These are phyloP conservation scores for Chiroxiphia lanceolata DNA, from an alignment of 2,797 vertebrate genomes.

Conservation along the genomic window DNA sequence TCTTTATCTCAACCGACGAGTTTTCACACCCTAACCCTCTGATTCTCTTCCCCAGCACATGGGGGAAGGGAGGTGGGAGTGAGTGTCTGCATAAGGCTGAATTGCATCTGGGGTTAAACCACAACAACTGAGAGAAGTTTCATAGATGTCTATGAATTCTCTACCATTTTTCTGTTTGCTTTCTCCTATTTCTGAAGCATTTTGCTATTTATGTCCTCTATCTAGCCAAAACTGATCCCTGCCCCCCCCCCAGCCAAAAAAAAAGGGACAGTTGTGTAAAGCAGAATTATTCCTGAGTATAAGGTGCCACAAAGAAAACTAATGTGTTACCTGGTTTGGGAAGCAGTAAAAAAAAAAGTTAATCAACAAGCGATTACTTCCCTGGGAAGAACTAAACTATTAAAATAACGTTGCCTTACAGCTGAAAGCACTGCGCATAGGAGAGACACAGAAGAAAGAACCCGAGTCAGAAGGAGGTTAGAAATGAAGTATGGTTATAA, in stretches of 20 bases:
- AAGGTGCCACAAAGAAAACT: background rate
- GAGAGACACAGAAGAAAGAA: background rate
- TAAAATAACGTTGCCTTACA: background rate
- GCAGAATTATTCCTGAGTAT: background rate
- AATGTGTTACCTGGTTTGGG: background rate
- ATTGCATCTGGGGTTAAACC: background rate
- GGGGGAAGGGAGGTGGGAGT: background rate
- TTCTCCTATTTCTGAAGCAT: background rate
- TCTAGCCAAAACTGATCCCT: background rate
- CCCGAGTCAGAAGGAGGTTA: background rate
- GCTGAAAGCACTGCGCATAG: background rate
- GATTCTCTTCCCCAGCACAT: background rate
- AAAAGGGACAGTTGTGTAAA: background rate
- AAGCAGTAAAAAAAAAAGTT: background rate
- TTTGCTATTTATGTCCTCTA: background rate
- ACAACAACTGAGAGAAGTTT: background rate
- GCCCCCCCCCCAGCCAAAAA: fast-evolving
- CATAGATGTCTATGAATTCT: background rate
- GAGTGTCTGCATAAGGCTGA: background rate
- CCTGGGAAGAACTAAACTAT: background rate
- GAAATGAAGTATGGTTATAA: background rate
- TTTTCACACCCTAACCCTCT: background rate
- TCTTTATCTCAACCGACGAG: background rate
- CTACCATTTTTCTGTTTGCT: background rate
- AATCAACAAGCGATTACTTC: background rate